phyloP scores from a whole-genome alignment of 2,888 invertebrate genomes.

The Macrophya annulata region DNA sequence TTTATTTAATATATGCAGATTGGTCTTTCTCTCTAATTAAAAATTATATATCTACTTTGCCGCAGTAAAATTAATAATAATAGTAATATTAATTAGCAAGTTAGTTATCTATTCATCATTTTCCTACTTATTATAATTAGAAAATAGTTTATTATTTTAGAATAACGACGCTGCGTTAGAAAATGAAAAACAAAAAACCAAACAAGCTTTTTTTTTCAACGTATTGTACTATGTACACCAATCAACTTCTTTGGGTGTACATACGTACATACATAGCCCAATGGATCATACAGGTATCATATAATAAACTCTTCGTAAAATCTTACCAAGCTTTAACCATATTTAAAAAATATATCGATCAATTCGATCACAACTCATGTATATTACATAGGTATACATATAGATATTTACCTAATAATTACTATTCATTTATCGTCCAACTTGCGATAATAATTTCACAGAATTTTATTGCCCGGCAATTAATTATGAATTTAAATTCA shows the following conservation, averaged over 20 bases:
- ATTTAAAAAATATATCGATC: constrained; percentile 6
- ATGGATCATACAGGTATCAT: background rate
- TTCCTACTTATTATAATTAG: background rate
- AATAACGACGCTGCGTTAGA: background rate
- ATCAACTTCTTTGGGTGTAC: too few relatives aligned
- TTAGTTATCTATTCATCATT: background rate
- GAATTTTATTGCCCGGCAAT: background rate
- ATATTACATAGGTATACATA: background rate
- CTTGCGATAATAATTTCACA: background rate
- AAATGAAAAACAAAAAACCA: too few relatives aligned
- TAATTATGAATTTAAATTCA: background rate
- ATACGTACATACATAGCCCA: background rate
- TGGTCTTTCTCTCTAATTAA: background rate
- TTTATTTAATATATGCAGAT: background rate
- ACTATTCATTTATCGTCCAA: background rate
- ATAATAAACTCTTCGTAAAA: constrained; percentile 6
- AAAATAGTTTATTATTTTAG: background rate
- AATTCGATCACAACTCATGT: background rate
- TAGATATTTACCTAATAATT: too few relatives aligned
- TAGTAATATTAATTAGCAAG: background rate
- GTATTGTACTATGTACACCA: too few relatives aligned
- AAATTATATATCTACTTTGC: background rate
- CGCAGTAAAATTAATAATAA: background rate
- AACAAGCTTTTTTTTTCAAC: too few relatives aligned
- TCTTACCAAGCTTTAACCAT: constrained; percentile 32